Base-by-base conservation (phyloP, 2,113 vertebrate species). In the Sinocyclocheilus anophthalmus region DNA sequence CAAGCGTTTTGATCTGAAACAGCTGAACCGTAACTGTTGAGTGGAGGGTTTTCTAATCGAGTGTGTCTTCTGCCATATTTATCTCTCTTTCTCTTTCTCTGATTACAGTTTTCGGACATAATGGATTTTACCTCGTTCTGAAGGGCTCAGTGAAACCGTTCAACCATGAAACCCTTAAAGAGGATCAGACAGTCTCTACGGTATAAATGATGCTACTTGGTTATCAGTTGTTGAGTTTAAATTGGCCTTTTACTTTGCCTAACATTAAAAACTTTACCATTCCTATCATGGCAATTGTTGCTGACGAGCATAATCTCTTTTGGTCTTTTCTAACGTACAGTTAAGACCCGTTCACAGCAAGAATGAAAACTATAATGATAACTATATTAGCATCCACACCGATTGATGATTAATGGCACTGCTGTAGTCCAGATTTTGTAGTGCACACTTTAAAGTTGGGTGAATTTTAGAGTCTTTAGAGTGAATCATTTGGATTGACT, bases 101-200 rank as follows among this genome's bases (percentile, higher is more conserved):
- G 92, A 65, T 69, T 91, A 53, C 78, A 94, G 90, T 91, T 30
- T 30, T 88, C 89, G 92, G 84, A 90, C 88, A 89, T 20, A 70
- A 91, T 87, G 90, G 67, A 0, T 91, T 92, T 90, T 90, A 93
- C 88, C 9, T 92, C 24, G 89, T 95, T 87, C 39, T 93, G 72
- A 91, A 92, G 85, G 86, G 92, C 2, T 88, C 75, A 13, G 88
- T 88, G 73, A 87, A 72, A 85, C 87, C 78, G 18, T 24, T 37
- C 30, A 24, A n/a, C 72, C 85, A 22, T 10, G 2, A 82, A 26
- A 81, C 30, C 4, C 61, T 45, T 72, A 88, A 4, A 84, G 84
- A 86, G 8, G 20, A 87, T 6, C 26, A 24, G 14, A 63, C 65
- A 5, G 20, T n/a, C 5, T 30, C 70, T 80, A 39, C 8, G 45